Evolutionary conservation across 1,140 invertebrate genomes (phyloP).

Genomic region (Drosophila novamexicana): DNA sequence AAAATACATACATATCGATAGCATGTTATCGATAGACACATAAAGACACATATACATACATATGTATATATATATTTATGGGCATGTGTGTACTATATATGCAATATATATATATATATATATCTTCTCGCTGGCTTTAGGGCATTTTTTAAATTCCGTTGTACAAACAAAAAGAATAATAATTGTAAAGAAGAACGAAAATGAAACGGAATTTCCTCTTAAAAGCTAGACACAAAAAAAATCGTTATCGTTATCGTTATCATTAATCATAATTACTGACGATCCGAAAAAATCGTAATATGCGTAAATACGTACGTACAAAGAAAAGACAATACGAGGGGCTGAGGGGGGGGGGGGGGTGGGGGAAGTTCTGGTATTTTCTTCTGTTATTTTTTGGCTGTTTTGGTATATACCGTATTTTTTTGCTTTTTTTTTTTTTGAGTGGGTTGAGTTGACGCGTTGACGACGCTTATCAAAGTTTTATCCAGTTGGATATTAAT

Average conservation of each 20-base stretch:
- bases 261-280: conserved; percentile 73
- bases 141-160: conserved; percentile 45
- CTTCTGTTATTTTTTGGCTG: conserved; percentile 16
- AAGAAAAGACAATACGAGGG: conserved; percentile 16
- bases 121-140: conserved; percentile 63
- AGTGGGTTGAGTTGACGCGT: not conserved
- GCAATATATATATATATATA: conserved; percentile 18
- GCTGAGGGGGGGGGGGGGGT: not conserved
- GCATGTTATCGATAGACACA: not conserved
- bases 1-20: conserved; percentile 48
- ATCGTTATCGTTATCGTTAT: conserved; percentile 57
- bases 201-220: conserved; percentile 19
- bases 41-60: conserved; percentile 34
- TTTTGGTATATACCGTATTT: conserved; percentile 1
- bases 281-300: conserved; percentile 52
- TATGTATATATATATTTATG: conserved; percentile 7
- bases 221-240: conserved; percentile 49
- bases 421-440: not conserved
- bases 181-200: conserved; percentile 22
- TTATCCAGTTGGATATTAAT: conserved; percentile 83
- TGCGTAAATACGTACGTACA: conserved; percentile 34
- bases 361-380: not conserved
- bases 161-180: conserved; percentile 19
- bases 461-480: no score
- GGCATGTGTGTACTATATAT: conserved; percentile 25